Conservation (phyloP, 2,113 vertebrate genomes). For the Cranoglanis bouderius region DNA sequence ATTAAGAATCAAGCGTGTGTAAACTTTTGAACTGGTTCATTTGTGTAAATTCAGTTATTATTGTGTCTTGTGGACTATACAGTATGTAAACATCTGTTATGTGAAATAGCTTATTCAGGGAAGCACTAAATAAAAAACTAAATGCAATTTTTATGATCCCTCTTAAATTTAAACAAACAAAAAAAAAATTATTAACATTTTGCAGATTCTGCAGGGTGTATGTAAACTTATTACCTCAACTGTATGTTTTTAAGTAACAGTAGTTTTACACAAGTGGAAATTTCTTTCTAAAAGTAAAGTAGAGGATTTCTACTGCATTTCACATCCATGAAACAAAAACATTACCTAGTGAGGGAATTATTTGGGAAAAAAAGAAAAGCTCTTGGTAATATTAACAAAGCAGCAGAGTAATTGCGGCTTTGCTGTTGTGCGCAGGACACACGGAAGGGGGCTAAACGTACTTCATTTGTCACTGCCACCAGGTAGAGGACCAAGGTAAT, state of each 20-base stretch:
- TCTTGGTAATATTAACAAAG: constrained; percentile 12
- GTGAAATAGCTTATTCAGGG: too few species aligned
- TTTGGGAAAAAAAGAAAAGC: neutral
- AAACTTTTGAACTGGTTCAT: too few species aligned
- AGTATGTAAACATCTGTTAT: too few species aligned
- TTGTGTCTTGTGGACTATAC: too few species aligned
- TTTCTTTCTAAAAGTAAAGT: neutral
- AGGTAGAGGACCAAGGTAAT: constrained; percentile 56
- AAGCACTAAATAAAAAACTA: too few species aligned
- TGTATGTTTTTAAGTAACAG: neutral
- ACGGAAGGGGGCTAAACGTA: constrained; percentile 35
- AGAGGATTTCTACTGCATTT: neutral
- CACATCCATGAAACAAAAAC: neutral
- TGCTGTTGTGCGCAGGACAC: constrained; percentile 38
- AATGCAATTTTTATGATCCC: too few species aligned
- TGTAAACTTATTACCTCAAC: too few species aligned
- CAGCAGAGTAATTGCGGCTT: constrained; percentile 44
- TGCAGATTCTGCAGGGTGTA: too few species aligned
- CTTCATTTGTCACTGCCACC: constrained; percentile 58
- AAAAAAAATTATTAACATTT: too few species aligned
- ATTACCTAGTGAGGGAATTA: neutral
- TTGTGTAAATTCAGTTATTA: too few species aligned
- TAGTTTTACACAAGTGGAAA: neutral
- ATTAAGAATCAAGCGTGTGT: too few species aligned
- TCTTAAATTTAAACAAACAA: too few species aligned